phyloP scores from a whole-genome alignment of 2,888 invertebrate genomes.

The Icerya purchasi region DNA sequence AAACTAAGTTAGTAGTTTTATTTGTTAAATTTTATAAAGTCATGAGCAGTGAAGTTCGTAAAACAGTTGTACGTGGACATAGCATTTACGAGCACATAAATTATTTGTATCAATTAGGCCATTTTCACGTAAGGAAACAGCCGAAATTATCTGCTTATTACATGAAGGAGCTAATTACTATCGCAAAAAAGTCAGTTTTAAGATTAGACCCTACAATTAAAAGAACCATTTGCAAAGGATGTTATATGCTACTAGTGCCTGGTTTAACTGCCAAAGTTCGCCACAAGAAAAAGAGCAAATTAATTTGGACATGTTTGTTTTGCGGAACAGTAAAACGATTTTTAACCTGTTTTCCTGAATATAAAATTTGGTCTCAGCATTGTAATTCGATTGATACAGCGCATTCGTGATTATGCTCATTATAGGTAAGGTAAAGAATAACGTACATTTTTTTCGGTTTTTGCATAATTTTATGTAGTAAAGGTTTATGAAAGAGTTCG shows the following conservation, averaged over 20 bases:
- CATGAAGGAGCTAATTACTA: conserved; percentile 6
- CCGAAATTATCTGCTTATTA: conserved; percentile 7
- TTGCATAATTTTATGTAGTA: too few species aligned
- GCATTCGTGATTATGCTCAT: too few species aligned
- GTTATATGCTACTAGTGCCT: not conserved
- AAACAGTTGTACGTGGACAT: conserved; percentile 5
- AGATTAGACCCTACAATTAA: conserved; percentile 6
- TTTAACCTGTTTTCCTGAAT: not conserved
- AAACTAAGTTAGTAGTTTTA: not conserved
- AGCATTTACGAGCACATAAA: conserved; percentile 8
- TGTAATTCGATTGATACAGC: too few species aligned
- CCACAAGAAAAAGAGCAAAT: conserved; percentile 1
- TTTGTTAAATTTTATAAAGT: too few species aligned
- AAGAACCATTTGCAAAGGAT: conserved; percentile 9
- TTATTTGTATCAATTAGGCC: conserved; percentile 10
- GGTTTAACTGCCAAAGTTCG: conserved; percentile 1
- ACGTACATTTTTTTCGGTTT: too few species aligned
- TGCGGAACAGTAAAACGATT: conserved; percentile 9
- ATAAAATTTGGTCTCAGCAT: not conserved
- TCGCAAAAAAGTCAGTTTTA: conserved; percentile 7
- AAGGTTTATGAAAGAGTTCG: too few species aligned
- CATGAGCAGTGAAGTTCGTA: too few species aligned
- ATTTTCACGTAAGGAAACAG: conserved; percentile 1
- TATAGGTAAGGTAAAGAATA: too few species aligned
- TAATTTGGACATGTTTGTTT: conserved; percentile 1